Percentiles rank a stretch among this genome's conserved stretches.
Conservation (phyloP, 2,797 vertebrate genomes). For the Natrix natrix region DNA sequence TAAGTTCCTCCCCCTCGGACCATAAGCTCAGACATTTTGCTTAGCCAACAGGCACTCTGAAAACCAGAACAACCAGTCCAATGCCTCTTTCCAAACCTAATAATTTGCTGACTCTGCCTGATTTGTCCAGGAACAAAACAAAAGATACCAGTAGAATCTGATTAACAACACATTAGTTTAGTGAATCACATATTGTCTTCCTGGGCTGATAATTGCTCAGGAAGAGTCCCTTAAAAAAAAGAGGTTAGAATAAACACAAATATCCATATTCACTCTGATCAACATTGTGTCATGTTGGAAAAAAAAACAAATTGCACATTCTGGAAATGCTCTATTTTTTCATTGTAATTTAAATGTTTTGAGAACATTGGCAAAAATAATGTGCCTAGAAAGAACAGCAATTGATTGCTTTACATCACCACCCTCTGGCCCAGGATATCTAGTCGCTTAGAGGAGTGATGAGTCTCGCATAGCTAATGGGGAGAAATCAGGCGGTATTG, state of each 20-base stretch:
- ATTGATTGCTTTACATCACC: background rate
- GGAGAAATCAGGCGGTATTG: background rate
- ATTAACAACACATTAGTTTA: conserved; percentile 42
- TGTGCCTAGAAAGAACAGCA: background rate
- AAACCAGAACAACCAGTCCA: background rate
- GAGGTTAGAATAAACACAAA: background rate
- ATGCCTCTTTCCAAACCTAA: conserved; percentile 15
- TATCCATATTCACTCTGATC: accelerated
- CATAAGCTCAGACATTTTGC: background rate
- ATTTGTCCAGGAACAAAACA: background rate
- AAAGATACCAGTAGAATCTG: accelerated
- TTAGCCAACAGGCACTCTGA: background rate
- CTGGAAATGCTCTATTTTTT: background rate
- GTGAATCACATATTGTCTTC: conserved; percentile 51
- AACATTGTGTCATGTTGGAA: conserved; percentile 43
- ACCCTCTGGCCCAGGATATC: background rate
- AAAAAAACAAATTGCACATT: accelerated
- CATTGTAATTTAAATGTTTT: background rate
- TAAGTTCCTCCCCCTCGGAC: background rate
- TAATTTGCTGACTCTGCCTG: accelerated
- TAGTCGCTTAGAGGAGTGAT: background rate
- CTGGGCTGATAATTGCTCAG: background rate
- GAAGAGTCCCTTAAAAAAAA: background rate
- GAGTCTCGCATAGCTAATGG: background rate
- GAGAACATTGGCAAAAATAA: background rate